A percentile compares a stretch with the other conserved stretches of the same genome.
Conservation (phyloP, 92 coral and sea anemone species). For the Epizoanthus ramosus region DNA sequence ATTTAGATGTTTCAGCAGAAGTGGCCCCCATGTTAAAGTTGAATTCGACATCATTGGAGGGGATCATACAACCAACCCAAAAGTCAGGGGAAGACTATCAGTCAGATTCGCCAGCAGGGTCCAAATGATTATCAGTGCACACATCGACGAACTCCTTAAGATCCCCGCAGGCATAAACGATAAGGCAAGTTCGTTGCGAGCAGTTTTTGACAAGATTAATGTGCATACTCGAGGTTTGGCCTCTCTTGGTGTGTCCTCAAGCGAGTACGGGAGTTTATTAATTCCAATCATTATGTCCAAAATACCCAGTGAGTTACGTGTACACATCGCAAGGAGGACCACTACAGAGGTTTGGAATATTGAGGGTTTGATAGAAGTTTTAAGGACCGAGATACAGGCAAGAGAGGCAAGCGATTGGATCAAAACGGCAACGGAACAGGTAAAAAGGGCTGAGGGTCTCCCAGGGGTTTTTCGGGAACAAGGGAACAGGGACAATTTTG, state of each 20-base stretch:
- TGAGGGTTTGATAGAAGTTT: too few species aligned
- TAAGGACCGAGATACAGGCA: too few species aligned
- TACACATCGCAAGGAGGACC: constrained; percentile 8
- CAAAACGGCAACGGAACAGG: too few species aligned
- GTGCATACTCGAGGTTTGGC: background rate
- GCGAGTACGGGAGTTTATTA: background rate
- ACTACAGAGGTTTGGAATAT: background rate
- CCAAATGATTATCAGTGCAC: too few species aligned
- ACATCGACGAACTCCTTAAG: too few species aligned
- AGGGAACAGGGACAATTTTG: constrained; percentile 13
- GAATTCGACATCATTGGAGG: background rate
- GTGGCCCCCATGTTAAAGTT: background rate
- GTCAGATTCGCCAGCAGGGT: background rate
- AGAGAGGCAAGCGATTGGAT: too few species aligned
- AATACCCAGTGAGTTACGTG: background rate
- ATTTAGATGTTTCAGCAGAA: background rate
- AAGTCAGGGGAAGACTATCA: background rate
- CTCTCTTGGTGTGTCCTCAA: background rate
- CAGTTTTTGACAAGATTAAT: background rate
- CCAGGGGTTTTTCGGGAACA: too few species aligned
- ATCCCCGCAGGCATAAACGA: too few species aligned
- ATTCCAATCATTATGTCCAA: constrained; percentile 22
- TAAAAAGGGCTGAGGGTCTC: too few species aligned
- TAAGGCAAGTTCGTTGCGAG: too few species aligned
- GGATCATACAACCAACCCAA: background rate